Conservation (phyloP, 1,140 invertebrate species). For the Zaprionus davidi region DNA sequence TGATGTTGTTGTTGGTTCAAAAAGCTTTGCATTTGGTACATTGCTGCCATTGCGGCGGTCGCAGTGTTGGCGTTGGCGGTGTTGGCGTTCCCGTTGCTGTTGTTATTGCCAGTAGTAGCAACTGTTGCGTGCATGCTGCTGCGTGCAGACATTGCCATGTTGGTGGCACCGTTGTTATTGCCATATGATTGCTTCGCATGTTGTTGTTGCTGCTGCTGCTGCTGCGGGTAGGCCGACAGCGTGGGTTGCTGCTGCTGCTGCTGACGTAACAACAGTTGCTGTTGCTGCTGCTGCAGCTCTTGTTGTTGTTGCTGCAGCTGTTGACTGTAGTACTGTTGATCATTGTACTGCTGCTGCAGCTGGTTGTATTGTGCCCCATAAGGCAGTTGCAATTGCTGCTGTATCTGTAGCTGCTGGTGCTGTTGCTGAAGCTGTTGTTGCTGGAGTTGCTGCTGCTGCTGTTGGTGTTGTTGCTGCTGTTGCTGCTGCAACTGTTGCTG, state of each 20-base stretch:
- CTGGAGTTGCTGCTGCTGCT: conserved; percentile 48
- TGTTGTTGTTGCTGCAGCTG: conserved; percentile 54
- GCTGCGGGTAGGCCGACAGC: conserved; percentile 50
- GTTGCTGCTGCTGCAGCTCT: conserved; percentile 63
- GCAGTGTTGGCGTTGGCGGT: conserved; percentile 48
- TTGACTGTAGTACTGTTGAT: conserved; percentile 57
- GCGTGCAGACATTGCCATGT: conserved; percentile 55
- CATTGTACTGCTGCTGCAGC: conserved; percentile 36
- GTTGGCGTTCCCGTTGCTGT: conserved; percentile 38
- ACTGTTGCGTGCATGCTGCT: conserved; percentile 49
- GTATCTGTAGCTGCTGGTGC: conserved; percentile 47
- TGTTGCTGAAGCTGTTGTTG: conserved; percentile 54
- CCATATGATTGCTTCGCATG: conserved; percentile 59
- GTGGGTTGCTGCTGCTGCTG: conserved; percentile 56
- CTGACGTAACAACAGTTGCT: conserved; percentile 45
- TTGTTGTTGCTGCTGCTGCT: conserved; percentile 46
- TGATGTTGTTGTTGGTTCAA: conserved; percentile 65
- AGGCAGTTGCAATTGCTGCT: conserved; percentile 46
- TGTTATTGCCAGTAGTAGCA: conserved; percentile 50
- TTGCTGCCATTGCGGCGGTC: conserved; percentile 67
- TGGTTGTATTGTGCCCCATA: conserved; percentile 54
- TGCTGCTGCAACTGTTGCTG: conserved; percentile 62
- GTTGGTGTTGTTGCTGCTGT: conserved; percentile 58
- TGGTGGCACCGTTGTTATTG: conserved; percentile 52
- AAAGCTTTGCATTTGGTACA: conserved; percentile 78